Evolutionary conservation across 2,797 vertebrate species (phyloP), one percentile per base, ranked within the genome.

Genomic region (Acipenser oxyrinchus): DNA sequence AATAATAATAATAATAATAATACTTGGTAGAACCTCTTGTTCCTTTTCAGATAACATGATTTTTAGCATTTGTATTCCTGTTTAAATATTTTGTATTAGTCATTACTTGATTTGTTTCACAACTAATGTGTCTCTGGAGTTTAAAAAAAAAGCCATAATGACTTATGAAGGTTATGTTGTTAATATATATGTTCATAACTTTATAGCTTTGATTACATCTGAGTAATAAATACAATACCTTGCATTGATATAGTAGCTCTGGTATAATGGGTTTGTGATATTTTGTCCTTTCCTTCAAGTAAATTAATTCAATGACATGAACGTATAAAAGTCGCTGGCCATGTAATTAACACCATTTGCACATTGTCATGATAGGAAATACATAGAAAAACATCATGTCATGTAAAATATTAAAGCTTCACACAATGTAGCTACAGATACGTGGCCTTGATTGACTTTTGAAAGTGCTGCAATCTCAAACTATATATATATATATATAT

Each of bases 381-480:
- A 76, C 79, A 87, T 85, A 85, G 81, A 87, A 86, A 83, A 75
- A 72, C 66, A 52, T 63, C 68, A 70, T 67, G 23, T 74, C 79
- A 83, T 85, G 79, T 83, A 87, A 82, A 84, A 80, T 72, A 78
- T 73, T 71, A 18, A 37, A 69, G 65, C 74, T 81, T 81, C 80
- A 77, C 81, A 72, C 23, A 84, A 85, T 79, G 72, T 73, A 63
- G 64, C 73, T 70, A 80, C 67, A 77, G 82, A 82, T 78, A 78
- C 77, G 64, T 58, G 69, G 37, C 48, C 48, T 50, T 12, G 12
- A 37, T 15, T 63, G 18, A 51, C 10, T 4, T 9, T 15, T 62
- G 18, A 66, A 70, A 49, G 23, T 37, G 23, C 23, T 1, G 23
- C 23, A 37, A 37, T 37, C 23, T 37, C n/a, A n/a, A 23, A 23